Evolutionary conservation across 2,888 invertebrate species (phyloP), one percentile per base, ranked within the genome.

Genomic region (Ennomos erosarius): DNA sequence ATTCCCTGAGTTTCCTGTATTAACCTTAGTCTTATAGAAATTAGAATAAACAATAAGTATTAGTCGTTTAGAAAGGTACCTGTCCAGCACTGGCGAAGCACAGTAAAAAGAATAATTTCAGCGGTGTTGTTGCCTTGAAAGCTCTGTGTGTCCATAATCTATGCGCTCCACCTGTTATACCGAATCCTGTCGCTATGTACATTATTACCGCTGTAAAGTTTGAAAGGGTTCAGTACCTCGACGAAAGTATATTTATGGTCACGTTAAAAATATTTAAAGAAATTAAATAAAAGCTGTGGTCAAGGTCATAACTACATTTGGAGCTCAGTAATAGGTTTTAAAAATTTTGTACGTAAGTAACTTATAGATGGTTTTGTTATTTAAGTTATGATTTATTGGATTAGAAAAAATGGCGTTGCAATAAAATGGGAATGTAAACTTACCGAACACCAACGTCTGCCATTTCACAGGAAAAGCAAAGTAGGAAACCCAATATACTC

Each of bases 151-250:
- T 94, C 95, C 95, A 96, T 40, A 94, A 85, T 48, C 96, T 87
- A 81, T 96, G 96, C 0, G 94, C 95, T n/a, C 96, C 96, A 1
- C 94, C 95, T 0, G 96, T 96, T 42, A 96, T 94, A 13, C 96
- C 94, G 70, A 95, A 94, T 35, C 94, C 96, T 58, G 93, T 93
- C 1, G 93, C 84, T 44, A 93, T 87, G 62, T 95, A 95, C 84
- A 94, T 92, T 13, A 94, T 75, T 26, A 89, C 75, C 51, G 93
- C 94, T 95, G 79, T 39, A 88, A 90, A 10, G 48, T 26, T 26
- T 26, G 3, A 26, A 6, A 6, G 26, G 4, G 26, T 26, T 6
- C 26, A 26, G 26, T 26, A 26, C 3, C 6, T 26, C 6, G 16
- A 16, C 16, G 16, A n/a, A n/a, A n/a, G n/a, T n/a, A n/a, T n/a